Evolutionary conservation across 2,888 invertebrate species (phyloP), one percentile per base, ranked within the genome.

Genomic region (Pristionchus mayeri): DNA sequence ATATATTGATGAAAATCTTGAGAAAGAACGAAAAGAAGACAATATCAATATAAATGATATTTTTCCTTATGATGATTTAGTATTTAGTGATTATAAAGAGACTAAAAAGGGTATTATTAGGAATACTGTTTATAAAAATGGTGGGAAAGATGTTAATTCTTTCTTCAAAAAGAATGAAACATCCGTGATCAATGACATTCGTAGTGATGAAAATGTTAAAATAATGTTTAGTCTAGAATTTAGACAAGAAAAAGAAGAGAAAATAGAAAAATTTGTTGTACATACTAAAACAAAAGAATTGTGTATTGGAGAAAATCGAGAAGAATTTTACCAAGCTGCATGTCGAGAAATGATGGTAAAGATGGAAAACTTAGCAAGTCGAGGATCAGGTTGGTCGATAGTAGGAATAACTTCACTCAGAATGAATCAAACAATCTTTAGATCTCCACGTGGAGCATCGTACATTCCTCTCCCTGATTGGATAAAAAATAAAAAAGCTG

Each of bases 41-140:
- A 34, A 37, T 11, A 37, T 37, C 21, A 40, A 34, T 37, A 30
- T 87, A 63, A 48, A 85, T 27, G 81, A 87, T 18, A 44, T 87
- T 18, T 87, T 87, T 71, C 86, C 86, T 44, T 85, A 44, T 52
- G 85, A 84, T n/a, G 82, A 87, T 57, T 50, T 80, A 24, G 82
- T 86, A 85, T 86, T 86, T 67, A 87, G 79, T 79, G 86, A 87
- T 67, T 85, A 87, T 40, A 84, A 85, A 82, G 86, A 87, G 71
- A 80, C 30, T 54, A 80, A 86, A 44, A 76, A 79, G 27, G 82
- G 75, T 40, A 76, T 76, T 48, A 37, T 82, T 40, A 85, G 81
- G 82, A 75, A n/a, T 37, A 86, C 87, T 34, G 78, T 2, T n/a
- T 85, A 87, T 86, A 84, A 27, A 79, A 84, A 85, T 57, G 84